Evolutionary conservation across 2,113 vertebrate species (phyloP).

Genomic region (Heterocephalus glaber): DNA sequence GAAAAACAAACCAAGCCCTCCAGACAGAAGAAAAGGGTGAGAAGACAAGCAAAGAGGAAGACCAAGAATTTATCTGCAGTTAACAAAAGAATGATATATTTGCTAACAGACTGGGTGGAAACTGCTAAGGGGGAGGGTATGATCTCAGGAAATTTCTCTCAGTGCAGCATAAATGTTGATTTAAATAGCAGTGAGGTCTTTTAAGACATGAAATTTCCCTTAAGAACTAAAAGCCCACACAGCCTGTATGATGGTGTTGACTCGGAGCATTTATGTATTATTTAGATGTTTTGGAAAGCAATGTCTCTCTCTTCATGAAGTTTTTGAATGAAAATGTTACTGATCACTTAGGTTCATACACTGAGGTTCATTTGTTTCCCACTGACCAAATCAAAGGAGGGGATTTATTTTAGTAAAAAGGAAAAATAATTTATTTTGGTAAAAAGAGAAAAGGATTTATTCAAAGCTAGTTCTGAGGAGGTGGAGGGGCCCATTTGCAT

Average conservation of each 20-base stretch:
- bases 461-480: background rate
- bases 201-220: constrained; percentile 56
- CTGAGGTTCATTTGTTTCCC: background rate
- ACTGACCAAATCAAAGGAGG: background rate
- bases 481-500: background rate
- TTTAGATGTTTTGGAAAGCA: constrained; percentile 25
- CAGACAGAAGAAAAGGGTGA: constrained; percentile 77
- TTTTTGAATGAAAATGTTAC: constrained; percentile 18
- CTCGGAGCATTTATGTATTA: background rate
- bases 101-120: constrained; percentile 69
- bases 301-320: background rate
- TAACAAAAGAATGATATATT: constrained; percentile 79
- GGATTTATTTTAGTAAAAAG: background rate
- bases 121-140: constrained; percentile 42
- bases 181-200: constrained; percentile 69
- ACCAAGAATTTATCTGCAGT: constrained; percentile 77
- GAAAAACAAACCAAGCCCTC: constrained; percentile 84
- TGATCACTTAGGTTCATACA: background rate
- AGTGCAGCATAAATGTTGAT: constrained; percentile 53
- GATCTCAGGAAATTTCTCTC: constrained; percentile 68
- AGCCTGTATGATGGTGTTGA: background rate
- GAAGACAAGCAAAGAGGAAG: constrained; percentile 74
- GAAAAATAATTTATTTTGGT: background rate
- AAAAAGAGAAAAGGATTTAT: background rate
- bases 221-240: background rate